Evolutionary conservation across 1,140 invertebrate species (phyloP).

Genomic region (Drosophila melanogaster): Release_6_plus_ISO1_MT NT_033779.5:10934001-10934500

Average conservation of each 20-base stretch:
- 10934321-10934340: conserved; percentile 38
- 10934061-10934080: conserved; percentile 1
- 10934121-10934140: conserved; percentile 28
- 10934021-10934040: conserved; percentile 71
- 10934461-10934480: too few relatives aligned
- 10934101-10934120: conserved; percentile 56
- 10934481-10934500: neutral
- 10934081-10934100: conserved; percentile 30
- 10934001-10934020: conserved; percentile 77
- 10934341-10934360: conserved; percentile 15
- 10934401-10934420: conserved; percentile 78
- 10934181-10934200: conserved; percentile 69
- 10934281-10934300: conserved; percentile 16
- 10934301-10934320: conserved; percentile 12
- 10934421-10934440: conserved; percentile 59
- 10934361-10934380: conserved; percentile 43
- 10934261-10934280: conserved; percentile 64
- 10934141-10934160: conserved; percentile 51
- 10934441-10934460: neutral
- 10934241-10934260: conserved; percentile 74
- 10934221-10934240: conserved; percentile 65
- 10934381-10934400: conserved; percentile 79
- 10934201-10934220: conserved; percentile 18
- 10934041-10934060: conserved; percentile 15
- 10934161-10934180: conserved; percentile 80